Base-by-base conservation (phyloP, 2,113 vertebrate species). In the Albula goreensis region DNA sequence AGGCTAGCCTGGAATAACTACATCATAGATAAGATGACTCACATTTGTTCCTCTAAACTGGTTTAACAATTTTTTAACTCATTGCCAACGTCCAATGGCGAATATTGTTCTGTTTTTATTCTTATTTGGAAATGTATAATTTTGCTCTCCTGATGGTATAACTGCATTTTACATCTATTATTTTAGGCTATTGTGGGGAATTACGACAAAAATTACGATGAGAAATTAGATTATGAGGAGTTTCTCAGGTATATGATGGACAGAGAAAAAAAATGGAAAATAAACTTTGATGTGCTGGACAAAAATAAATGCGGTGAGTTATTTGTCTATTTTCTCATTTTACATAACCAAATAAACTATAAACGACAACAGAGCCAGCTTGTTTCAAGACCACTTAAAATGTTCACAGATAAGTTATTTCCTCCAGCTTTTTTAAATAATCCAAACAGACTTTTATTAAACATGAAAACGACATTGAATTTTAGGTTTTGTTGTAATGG, bases 221-320 rank as follows among this genome's bases (percentile, higher is more conserved):
- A 94, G 63, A 89, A 89, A 52, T 83, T 96, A 89, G 93, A 94
- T 91, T 95, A 96, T 87, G 77, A 90, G 19, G 95, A 96, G 88
- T 96, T 96, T 78, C 91, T 95, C 63, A 77, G 86, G 80, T 96
- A 96, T 87, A 93, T 96, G 92, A 93, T 86, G 91, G 93, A 94
- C 91, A 93, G 91, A 83, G 95, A 96, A 86, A 94, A 31, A 89
- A 94, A 93, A 83, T 96, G 95, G 95, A 95, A 93, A 89, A 94
- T 96, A 52, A 56, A 94, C 89, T 96, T 96, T 84, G 86, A 95
- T 63, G 88, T 93, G 78, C 89, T 96, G 91, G 94, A 96, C 90
- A 95, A 92, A 88, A 94, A 95, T 89, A 92, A 94, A 0, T 92
- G 94, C 82, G 94, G 94, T 96, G 89, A 94, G 93, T 91, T 22